Evolutionary conservation across 2,888 invertebrate species (phyloP), one percentile per base, ranked within the genome.

Genomic region (Caenorhabditis angaria): DNA sequence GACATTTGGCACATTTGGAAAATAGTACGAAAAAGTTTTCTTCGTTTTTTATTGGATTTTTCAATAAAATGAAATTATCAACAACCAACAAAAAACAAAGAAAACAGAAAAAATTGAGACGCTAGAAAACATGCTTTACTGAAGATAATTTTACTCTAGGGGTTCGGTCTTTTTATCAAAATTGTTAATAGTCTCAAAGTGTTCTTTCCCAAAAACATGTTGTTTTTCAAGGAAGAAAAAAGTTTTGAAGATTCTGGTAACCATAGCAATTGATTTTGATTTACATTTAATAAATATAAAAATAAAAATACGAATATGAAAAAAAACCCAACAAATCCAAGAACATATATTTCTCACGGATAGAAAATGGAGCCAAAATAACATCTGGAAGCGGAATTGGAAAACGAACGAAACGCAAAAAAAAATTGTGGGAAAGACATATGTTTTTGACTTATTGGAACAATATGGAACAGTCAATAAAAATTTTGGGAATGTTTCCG

Each of bases 141-240:
- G 41, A 41, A n/a, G 14, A 41, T 41, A 41, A 41, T 41, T 41
- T 41, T 41, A 41, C 41, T 41, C 41, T 41, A 41, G 41, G 41
- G 41, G 41, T 41, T 41, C 41, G 14, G 41, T 41, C 41, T 41
- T 41, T 41, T 41, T 41, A 41, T 41, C 41, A 41, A 41, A 14
- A 3, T 18, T 41, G 41, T 41, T 41, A 41, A 41, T 41, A 41
- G 41, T 41, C 41, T 41, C 18, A 18, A 18, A 41, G 18, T 14
- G 32, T 32, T 32, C 32, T 8, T 10, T 32, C 32, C 10, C 5
- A 32, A 32, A 32, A 32, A 32, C 32, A 32, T 32, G 6, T 8
- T 32, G 10, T 12, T 41, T 41, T 12, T 41, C 18, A 12, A 18
- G 41, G 18, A 41, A 41, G 18, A 41, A 41, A 10, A 41, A 18